Conservation (phyloP, 2,888 invertebrate species). For the Troilus luridus region DNA sequence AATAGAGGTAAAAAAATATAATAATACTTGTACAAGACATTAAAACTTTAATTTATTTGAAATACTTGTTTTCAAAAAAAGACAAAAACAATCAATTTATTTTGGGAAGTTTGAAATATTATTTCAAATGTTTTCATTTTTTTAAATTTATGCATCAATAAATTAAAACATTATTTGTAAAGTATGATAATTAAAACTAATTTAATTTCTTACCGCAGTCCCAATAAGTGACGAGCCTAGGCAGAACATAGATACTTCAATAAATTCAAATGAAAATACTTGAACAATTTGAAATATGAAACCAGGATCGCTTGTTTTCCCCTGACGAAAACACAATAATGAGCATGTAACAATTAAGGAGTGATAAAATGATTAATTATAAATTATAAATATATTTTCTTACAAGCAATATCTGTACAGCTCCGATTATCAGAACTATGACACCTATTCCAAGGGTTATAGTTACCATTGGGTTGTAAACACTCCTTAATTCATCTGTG, state of each 20-base stretch:
- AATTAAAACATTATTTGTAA: no score
- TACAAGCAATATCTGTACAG: not conserved
- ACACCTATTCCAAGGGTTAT: not conserved
- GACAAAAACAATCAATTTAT: no score
- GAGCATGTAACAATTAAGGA: not conserved
- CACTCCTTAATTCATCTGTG: not conserved
- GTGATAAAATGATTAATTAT: not conserved
- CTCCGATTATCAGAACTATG: not conserved
- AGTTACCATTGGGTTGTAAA: slow-evolving; percentile 13
- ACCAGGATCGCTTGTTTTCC: not conserved
- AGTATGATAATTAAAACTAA: no score
- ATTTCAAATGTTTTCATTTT: no score
- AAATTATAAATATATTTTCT: not conserved
- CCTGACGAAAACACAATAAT: not conserved
- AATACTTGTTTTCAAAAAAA: no score
- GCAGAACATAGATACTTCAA: not conserved
- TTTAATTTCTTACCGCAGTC: not conserved
- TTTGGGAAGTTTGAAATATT: no score
- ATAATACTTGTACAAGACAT: no score
- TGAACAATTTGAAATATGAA: not conserved
- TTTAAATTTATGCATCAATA: no score
- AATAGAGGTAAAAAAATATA: not conserved
- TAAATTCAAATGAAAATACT: not conserved
- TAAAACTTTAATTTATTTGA: no score
- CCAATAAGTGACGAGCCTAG: not conserved